Evolutionary conservation across 2,797 vertebrate species (phyloP).

Genomic region (Picus viridis): DNA sequence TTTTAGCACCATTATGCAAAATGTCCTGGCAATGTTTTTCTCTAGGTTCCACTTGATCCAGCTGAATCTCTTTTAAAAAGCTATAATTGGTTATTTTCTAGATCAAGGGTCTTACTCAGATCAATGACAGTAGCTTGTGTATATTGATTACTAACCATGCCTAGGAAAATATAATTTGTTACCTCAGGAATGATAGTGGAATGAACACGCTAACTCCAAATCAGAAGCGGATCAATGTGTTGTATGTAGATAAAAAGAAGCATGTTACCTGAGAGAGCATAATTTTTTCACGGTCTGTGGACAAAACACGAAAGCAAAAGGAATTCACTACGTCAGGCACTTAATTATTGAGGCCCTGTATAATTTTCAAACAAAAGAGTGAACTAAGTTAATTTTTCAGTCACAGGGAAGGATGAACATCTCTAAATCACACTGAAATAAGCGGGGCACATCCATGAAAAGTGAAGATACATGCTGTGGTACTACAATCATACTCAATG

Average conservation of each 20-base stretch:
- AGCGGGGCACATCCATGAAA: background rate
- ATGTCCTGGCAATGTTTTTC: slow-evolving; percentile 5
- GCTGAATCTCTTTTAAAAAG: slow-evolving; percentile 72
- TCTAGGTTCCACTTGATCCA: slow-evolving; percentile 53
- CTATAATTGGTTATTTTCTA: slow-evolving; percentile 78
- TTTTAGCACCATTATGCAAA: slow-evolving; percentile 60
- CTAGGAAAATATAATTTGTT: slow-evolving; percentile 80
- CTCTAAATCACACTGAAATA: slow-evolving; percentile 31
- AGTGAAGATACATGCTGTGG: background rate
- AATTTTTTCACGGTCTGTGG: slow-evolving; percentile 72
- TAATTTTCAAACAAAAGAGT: slow-evolving; percentile 43
- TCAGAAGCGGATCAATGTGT: slow-evolving; percentile 74
- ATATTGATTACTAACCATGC: slow-evolving; percentile 77
- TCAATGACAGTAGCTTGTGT: slow-evolving; percentile 77
- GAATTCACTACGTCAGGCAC: slow-evolving; percentile 37
- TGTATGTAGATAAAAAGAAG: slow-evolving; percentile 77
- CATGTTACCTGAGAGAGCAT: slow-evolving; percentile 73
- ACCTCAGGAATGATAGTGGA: slow-evolving; percentile 68
- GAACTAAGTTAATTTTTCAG: slow-evolving; percentile 23
- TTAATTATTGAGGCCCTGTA: slow-evolving; percentile 36
- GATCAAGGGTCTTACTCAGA: slow-evolving; percentile 74
- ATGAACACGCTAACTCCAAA: slow-evolving; percentile 73
- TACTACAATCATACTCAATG: background rate
- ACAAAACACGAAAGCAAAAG: slow-evolving; percentile 61
- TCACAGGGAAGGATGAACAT: background rate